Evolutionary conservation across 2,113 vertebrate species (phyloP), one percentile per base, ranked within the genome.

Genomic region (Plectropomus leopardus): DNA sequence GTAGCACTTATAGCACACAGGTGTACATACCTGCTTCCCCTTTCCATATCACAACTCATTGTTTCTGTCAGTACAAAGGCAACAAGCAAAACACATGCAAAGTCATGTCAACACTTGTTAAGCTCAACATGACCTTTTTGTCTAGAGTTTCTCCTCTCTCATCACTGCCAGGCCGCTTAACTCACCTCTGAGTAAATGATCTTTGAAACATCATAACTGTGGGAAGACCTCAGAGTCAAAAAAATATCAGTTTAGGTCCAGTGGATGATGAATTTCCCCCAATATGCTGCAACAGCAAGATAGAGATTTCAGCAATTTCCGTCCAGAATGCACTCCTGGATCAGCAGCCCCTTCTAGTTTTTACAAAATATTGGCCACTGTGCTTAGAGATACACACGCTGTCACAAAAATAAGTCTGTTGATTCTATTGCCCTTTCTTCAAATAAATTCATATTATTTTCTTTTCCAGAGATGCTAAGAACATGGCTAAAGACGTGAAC

Each of bases 401-500:
- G 6, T 48, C 28, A 54, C 0, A 61, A 23, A 57, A 36, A 44
- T 34, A 50, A 6, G 4, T 48, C 23, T 8, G 21, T 48, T 53
- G 61, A 44, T 78, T 34, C 3, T 7, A 9, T 59, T 67, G 28
- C 9, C 7, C 1, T 45, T 68, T 74, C 67, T 3, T 8, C 58
- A 72, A 5, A 76, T 36, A 24, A 10, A 15, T 54, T 42, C 26
- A 4, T 2, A 2, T 24, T 47, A 2, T 65, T 60, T 68, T 5
- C 28, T 44, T 60, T 61, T 17, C 10, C 89, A 99, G 98, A 75
- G 97, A 99, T 90, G 97, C 97, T 9, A 98, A 97, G 93, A 97
- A 97, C 88, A 99, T 99, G 98, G 98, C 97, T 26, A 97, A 95
- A 90, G 96, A 96, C n/a, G 96, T 99, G 50, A 96, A 95, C 30